Conservation (phyloP, 2,888 invertebrate genomes). For the Nomada fabriciana region DNA sequence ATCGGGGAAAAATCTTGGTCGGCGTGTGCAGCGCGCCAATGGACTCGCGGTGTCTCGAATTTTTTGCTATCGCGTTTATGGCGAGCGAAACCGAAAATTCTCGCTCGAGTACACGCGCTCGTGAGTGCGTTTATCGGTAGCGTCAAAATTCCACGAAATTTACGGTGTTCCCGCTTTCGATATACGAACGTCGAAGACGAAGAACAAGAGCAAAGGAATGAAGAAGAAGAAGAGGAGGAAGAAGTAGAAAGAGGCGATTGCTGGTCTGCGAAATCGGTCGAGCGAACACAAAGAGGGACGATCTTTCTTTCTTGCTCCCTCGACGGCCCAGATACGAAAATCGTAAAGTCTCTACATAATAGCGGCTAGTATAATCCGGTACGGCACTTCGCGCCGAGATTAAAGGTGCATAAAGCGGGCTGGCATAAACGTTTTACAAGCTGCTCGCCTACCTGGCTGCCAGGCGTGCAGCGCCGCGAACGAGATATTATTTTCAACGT, state of each 20-base stretch:
- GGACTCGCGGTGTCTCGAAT: constrained; percentile 29
- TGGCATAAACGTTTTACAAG: constrained; percentile 69
- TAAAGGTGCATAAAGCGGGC: constrained; percentile 78
- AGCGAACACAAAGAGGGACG: background rate
- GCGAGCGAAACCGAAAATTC: constrained; percentile 63
- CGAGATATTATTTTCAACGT: constrained; percentile 60
- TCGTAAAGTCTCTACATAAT: constrained; percentile 82
- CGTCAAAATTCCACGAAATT: constrained; percentile 49
- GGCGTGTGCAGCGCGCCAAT: background rate
- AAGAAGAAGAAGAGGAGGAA: background rate
- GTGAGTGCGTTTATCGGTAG: constrained; percentile 62
- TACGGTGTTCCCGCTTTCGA: constrained; percentile 32
- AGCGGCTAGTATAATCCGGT: constrained; percentile 72
- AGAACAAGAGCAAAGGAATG: background rate
- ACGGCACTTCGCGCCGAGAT: constrained; percentile 79
- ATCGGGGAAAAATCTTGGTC: constrained; percentile 11
- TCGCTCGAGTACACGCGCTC: constrained; percentile 43
- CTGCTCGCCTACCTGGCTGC: constrained; percentile 53
- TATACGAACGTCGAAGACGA: constrained; percentile 11
- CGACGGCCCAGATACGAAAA: constrained; percentile 80
- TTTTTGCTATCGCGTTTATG: constrained; percentile 54
- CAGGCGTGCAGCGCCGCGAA: constrained; percentile 23
- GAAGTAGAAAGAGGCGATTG: background rate
- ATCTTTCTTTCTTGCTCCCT: constrained; percentile 16
- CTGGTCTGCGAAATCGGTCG: constrained; percentile 33